Conservation (phyloP, 23 tunicate species). For the Clavelina lepadiformis region DNA sequence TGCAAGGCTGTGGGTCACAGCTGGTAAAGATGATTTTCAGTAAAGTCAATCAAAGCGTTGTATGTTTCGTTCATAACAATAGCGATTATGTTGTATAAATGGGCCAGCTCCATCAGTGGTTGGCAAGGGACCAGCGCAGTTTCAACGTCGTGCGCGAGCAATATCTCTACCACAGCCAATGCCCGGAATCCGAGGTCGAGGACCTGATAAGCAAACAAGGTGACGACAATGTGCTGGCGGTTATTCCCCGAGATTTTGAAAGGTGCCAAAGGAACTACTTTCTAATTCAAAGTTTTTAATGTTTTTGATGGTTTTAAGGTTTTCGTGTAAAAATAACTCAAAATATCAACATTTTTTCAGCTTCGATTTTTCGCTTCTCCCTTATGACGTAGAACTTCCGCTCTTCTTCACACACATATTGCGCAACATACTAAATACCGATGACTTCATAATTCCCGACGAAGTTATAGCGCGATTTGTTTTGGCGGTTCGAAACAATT, state of each 20-base stretch:
- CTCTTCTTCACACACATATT: conserved; percentile 51
- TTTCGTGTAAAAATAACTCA: too few species aligned
- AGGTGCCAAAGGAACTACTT: too few species aligned
- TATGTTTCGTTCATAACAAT: too few species aligned
- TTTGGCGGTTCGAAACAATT: conserved; percentile 44
- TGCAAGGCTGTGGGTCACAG: too few species aligned
- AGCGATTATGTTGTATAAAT: too few species aligned
- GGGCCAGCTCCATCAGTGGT: too few species aligned
- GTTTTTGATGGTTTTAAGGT: too few species aligned
- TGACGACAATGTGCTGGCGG: not conserved
- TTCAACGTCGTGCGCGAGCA: conserved; percentile 46
- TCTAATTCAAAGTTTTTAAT: too few species aligned
- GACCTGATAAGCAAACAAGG: not conserved
- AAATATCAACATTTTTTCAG: too few species aligned
- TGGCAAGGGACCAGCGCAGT: conserved; percentile 39
- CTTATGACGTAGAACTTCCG: conserved; percentile 33
- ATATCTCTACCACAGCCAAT: conserved; percentile 41
- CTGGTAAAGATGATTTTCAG: too few species aligned
- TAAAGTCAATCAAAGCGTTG: too few species aligned
- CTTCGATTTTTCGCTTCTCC: conserved; percentile 33
- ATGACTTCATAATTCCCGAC: conserved; percentile 4
- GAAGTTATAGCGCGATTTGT: conserved; percentile 46
- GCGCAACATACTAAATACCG: conserved; percentile 7
- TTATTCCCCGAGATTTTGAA: conserved; percentile 41
- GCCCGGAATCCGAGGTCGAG: conserved; percentile 22